Evolutionary conservation across 92 coral and sea anemone genomes (phyloP).

Genomic region (Chrysogorgia sp.): DNA sequence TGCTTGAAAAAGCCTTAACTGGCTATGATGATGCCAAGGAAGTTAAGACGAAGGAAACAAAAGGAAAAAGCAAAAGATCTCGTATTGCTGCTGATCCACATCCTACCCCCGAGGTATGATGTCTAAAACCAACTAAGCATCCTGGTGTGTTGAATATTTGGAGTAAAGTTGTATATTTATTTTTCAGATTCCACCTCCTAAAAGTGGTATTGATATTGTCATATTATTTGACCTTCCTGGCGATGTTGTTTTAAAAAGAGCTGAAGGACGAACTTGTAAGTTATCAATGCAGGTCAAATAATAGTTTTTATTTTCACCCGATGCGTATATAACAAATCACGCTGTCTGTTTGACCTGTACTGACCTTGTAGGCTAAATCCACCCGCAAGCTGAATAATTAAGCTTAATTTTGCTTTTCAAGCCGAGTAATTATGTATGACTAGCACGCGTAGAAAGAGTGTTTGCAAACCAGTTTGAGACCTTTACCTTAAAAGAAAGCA

Average conservation of each 20-base stretch:
- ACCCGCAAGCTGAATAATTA: too few relatives aligned
- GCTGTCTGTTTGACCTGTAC: too few relatives aligned
- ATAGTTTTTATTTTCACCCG: too few relatives aligned
- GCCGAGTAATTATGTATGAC: too few relatives aligned
- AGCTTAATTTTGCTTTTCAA: too few relatives aligned
- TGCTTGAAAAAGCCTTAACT: constrained; percentile 91
- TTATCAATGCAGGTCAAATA: neutral
- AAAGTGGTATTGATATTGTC: constrained; percentile 94
- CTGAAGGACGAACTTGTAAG: constrained; percentile 99
- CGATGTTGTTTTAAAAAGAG: constrained; percentile 82
- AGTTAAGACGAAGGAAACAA: constrained; percentile 75
- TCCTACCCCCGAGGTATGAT: constrained; percentile 79
- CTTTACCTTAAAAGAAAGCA: too few relatives aligned
- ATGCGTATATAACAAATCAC: too few relatives aligned
- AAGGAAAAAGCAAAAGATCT: constrained; percentile 79
- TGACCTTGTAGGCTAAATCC: too few relatives aligned
- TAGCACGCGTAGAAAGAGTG: too few relatives aligned
- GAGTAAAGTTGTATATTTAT: neutral
- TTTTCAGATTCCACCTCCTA: constrained; percentile 69
- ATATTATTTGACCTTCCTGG: constrained; percentile 88
- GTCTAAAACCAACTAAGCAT: neutral
- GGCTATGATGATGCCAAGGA: constrained; percentile 89
- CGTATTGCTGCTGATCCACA: constrained; percentile 97
- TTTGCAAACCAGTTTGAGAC: too few relatives aligned
- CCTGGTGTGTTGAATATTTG: neutral